Evolutionary conservation across 2,888 invertebrate species (phyloP).

Genomic region (Athalia circularis): DNA sequence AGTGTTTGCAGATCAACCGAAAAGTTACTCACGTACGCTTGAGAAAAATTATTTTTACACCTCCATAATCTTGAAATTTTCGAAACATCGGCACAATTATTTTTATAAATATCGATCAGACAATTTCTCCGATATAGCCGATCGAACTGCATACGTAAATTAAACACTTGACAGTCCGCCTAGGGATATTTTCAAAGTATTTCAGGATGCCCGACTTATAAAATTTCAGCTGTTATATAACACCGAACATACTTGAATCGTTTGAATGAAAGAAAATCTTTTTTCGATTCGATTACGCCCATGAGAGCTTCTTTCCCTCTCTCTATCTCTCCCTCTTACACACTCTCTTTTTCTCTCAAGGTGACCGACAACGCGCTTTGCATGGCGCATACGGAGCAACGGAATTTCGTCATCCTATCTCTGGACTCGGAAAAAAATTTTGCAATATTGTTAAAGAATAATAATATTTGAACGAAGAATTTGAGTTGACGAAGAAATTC

Average conservation of each 20-base stretch:
- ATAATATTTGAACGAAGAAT: no score
- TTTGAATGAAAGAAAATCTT: conserved; percentile 26
- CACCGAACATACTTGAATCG: background rate
- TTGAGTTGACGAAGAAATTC: no score
- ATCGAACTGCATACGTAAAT: no score
- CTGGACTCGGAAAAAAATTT: background rate
- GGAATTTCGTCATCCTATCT: conserved; percentile 1
- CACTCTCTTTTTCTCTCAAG: conserved; percentile 19
- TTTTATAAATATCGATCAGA: no score
- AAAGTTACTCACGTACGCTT: no score
- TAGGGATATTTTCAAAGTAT: background rate
- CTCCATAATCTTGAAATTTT: no score
- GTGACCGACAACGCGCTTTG: conserved; percentile 29
- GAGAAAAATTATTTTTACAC: no score
- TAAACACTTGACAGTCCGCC: background rate
- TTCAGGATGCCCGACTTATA: background rate
- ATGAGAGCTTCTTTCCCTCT: background rate
- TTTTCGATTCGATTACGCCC: background rate
- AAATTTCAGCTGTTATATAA: conserved; percentile 22
- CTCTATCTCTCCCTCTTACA: background rate
- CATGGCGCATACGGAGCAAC: conserved; percentile 4
- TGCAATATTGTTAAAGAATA: background rate
- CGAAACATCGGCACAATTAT: no score
- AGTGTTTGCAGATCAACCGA: no score
- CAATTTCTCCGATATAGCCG: no score